phyloP scores from a whole-genome alignment of 2,113 vertebrate species.

The Oreotrochilus melanogaster region DNA sequence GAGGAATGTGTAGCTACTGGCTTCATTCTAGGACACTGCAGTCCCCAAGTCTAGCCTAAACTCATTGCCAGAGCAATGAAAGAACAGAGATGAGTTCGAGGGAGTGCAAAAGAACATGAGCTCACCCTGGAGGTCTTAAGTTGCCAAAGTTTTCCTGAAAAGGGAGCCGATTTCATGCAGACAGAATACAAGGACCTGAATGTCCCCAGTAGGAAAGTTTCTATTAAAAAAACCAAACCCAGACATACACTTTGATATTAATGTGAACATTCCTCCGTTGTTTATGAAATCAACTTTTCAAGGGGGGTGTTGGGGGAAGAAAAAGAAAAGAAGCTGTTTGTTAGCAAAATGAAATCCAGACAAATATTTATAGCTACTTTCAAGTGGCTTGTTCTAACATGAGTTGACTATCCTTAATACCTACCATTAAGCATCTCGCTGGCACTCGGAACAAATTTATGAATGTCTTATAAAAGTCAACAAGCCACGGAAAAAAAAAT shows the following conservation, averaged over 20 bases:
- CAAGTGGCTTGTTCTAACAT: slow-evolving; percentile 73
- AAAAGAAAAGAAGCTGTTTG: slow-evolving; percentile 59
- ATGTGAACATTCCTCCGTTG: slow-evolving; percentile 80
- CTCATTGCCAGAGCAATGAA: slow-evolving; percentile 27
- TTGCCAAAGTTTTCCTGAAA: slow-evolving; percentile 77
- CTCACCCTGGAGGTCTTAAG: slow-evolving; percentile 52
- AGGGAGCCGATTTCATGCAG: slow-evolving; percentile 69
- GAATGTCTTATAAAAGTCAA: slow-evolving; percentile 79
- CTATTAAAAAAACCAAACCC: slow-evolving; percentile 76
- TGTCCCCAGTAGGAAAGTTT: slow-evolving; percentile 80
- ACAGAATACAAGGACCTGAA: slow-evolving; percentile 71
- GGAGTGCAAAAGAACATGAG: slow-evolving; percentile 61
- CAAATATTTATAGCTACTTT: slow-evolving; percentile 78
- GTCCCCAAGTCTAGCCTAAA: slow-evolving; percentile 53
- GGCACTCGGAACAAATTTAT: slow-evolving; percentile 75
- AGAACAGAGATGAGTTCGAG: slow-evolving; percentile 20
- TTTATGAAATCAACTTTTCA: slow-evolving; percentile 77
- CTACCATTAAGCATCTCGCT: slow-evolving; percentile 66
- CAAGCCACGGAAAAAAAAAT: slow-evolving; percentile 70
- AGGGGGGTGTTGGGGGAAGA: neutral
- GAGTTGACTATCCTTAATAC: slow-evolving; percentile 69
- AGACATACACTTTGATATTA: slow-evolving; percentile 77
- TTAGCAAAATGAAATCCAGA: slow-evolving; percentile 73
- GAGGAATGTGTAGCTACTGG: slow-evolving; percentile 50
- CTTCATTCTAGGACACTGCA: slow-evolving; percentile 41